Evolutionary conservation across 2,888 invertebrate species (phyloP).

Genomic region (Acanthacorydalis orientalis): DNA sequence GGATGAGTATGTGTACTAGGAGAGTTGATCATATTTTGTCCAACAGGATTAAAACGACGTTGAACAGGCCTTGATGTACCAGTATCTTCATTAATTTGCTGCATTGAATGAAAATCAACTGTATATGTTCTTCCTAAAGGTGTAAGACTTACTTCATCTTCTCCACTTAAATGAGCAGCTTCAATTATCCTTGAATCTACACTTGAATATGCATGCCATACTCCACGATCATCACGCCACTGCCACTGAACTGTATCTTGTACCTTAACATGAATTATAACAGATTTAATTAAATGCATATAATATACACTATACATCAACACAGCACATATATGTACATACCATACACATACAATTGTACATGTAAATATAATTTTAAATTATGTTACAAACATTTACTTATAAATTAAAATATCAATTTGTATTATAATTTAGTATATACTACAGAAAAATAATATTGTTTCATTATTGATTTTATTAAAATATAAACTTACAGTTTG

Average conservation of each 20-base stretch:
- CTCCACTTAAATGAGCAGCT: conserved; percentile 83
- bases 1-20: conserved; percentile 4
- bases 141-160: conserved; percentile 87
- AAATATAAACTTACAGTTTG: conserved; percentile 28
- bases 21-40: conserved; percentile 11
- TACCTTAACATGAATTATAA: conserved; percentile 12
- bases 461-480: background rate
- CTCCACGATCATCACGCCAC: conserved; percentile 87
- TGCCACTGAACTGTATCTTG: conserved; percentile 85
- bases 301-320: too few species aligned
- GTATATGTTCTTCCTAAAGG: conserved; percentile 89
- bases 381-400: conserved; percentile 7
- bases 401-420: conserved; percentile 3
- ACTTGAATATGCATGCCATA: conserved; percentile 85
- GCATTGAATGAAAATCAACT: conserved; percentile 93
- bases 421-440: too few species aligned
- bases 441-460: too few species aligned
- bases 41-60: conserved; percentile 36
- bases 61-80: conserved; percentile 88
- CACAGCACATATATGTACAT: background rate
- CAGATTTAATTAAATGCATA: too few species aligned
- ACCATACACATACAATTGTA: too few species aligned
- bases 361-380: too few species aligned
- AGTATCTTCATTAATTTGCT: conserved; percentile 96
- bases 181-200: conserved; percentile 91